A percentile compares a stretch with the other conserved stretches of the same genome.
phyloP scores from a whole-genome alignment of 1,140 invertebrate species.

The Macrosteles quadrilineatus region DNA sequence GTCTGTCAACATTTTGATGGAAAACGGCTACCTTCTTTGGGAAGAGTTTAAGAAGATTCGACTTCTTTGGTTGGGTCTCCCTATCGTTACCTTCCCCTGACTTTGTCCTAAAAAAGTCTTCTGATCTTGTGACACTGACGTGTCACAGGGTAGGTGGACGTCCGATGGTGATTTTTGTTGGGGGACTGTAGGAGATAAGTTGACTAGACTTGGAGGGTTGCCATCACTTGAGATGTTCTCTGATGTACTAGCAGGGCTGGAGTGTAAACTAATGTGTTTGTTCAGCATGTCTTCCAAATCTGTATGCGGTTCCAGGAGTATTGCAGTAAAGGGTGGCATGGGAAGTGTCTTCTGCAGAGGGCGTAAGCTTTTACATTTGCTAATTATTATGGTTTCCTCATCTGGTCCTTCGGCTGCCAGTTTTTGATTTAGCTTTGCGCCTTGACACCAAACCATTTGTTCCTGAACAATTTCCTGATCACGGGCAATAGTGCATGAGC shows the following conservation, averaged over 20 bases:
- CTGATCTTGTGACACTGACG: too few relatives aligned
- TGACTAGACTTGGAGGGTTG: not conserved
- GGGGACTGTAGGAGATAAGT: not conserved
- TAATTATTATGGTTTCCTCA: too few relatives aligned
- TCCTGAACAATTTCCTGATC: too few relatives aligned
- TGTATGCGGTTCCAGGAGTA: not conserved
- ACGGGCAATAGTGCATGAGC: too few relatives aligned
- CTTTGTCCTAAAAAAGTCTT: not conserved
- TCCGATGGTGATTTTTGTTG: not conserved
- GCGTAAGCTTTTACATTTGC: too few relatives aligned
- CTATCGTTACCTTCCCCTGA: not conserved
- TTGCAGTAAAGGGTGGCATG: not conserved
- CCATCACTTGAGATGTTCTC: not conserved
- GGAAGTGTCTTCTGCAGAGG: too few relatives aligned
- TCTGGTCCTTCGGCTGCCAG: too few relatives aligned
- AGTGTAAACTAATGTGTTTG: not conserved
- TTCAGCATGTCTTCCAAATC: not conserved
- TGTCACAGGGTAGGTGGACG: too few relatives aligned
- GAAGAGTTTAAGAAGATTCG: too few relatives aligned
- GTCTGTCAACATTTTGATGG: not conserved
- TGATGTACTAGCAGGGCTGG: not conserved
- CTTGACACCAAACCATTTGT: too few relatives aligned
- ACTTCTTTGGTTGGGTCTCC: not conserved
- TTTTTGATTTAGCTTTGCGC: too few relatives aligned
- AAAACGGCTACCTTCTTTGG: too few relatives aligned